Evolutionary conservation across 35 echinoderm and acorn worm species (phyloP).

Genomic region (Lytechinus pictus): DNA sequence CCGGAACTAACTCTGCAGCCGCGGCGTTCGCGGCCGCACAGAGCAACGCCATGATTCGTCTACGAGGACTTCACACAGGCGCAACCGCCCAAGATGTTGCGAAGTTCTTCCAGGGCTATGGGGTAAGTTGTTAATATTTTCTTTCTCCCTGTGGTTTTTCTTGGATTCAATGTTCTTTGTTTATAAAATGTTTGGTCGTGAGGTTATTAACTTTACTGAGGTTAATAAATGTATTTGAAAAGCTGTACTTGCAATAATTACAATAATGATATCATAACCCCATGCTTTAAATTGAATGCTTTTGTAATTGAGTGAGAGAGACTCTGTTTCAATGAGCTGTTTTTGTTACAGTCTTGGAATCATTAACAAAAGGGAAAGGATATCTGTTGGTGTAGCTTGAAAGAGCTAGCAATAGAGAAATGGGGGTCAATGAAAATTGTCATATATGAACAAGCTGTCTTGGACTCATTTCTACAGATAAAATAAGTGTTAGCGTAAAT

Average conservation of each 20-base stretch:
- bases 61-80: conserved; percentile 80
- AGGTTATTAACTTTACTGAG: not conserved
- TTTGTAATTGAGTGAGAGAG: too few relatives aligned
- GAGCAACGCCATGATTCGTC: conserved; percentile 81
- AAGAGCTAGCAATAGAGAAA: not conserved
- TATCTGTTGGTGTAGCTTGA: not conserved
- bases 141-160: not conserved
- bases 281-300: too few relatives aligned
- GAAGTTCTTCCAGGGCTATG: conserved; percentile 95
- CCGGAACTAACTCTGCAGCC: not conserved
- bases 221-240: not conserved
- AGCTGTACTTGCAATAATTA: not conserved
- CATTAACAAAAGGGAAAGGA: not conserved
- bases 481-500: too few relatives aligned
- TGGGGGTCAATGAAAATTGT: too few relatives aligned
- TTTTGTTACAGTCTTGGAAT: not conserved
- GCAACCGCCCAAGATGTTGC: conserved; percentile 82
- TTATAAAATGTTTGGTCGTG: not conserved
- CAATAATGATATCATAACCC: not conserved
- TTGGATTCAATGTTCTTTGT: not conserved
- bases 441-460: too few relatives aligned
- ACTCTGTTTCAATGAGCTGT: too few relatives aligned
- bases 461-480: too few relatives aligned
- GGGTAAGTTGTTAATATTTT: conserved; percentile 27
- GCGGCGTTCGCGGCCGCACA: conserved; percentile 40